Conservation (phyloP, 2,113 vertebrate species). For the Malurus cyaneus region DNA sequence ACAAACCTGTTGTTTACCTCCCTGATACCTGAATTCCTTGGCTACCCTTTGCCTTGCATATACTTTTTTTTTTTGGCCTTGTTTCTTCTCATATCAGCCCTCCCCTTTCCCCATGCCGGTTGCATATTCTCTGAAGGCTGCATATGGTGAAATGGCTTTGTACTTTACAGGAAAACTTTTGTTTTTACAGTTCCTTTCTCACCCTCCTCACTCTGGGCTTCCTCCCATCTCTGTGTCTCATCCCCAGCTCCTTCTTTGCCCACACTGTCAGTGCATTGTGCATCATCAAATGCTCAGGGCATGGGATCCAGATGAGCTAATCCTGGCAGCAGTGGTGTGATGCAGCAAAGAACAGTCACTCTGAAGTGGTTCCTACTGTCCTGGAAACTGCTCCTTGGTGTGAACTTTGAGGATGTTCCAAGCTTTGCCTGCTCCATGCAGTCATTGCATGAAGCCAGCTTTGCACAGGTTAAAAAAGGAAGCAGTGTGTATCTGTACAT, state of each 20-base stretch:
- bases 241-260: not conserved
- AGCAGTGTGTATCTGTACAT: not conserved
- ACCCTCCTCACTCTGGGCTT: not conserved
- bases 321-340: not conserved
- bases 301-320: not conserved
- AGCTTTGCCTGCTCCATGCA: not conserved
- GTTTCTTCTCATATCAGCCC: not conserved
- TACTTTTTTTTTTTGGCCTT: not conserved
- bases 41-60: not conserved
- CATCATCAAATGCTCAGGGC: not conserved
- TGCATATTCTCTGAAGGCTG: not conserved
- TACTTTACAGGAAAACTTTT: not conserved
- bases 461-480: not conserved
- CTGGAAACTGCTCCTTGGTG: not conserved
- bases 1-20: not conserved
- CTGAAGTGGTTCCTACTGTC: not conserved
- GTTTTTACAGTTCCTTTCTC: not conserved
- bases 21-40: not conserved
- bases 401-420: not conserved
- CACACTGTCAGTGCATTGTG: not conserved
- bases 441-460: not conserved
- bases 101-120: not conserved
- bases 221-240: not conserved
- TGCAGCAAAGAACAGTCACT: not conserved
- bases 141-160: not conserved